phyloP scores from a whole-genome alignment of 2,113 vertebrate species.

The Vidua macroura region DNA sequence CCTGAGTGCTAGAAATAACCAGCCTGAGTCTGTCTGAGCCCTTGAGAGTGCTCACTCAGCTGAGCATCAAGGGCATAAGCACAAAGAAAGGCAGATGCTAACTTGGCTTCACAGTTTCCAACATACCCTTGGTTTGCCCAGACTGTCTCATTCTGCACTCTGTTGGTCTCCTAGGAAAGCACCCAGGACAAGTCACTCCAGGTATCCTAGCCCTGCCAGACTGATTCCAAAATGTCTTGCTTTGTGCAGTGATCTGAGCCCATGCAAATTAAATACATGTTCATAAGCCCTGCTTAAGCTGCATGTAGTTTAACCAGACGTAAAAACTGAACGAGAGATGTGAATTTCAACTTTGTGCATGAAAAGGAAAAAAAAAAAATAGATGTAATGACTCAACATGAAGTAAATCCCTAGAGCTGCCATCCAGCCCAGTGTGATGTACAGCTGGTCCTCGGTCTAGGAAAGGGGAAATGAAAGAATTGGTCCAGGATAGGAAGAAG shows the following conservation, averaged over 20 bases:
- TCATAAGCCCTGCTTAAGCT: not conserved
- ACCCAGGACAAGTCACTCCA: not conserved
- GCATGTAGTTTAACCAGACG: not conserved
- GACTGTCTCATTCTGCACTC: not conserved
- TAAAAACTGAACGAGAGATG: not conserved
- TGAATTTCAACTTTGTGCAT: not conserved
- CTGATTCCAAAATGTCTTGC: not conserved
- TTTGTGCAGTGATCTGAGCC: not conserved
- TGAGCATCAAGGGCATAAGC: not conserved
- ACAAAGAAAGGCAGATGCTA: not conserved
- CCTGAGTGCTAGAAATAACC: not conserved
- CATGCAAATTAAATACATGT: not conserved
- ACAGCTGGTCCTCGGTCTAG: not conserved
- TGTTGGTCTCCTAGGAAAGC: not conserved
- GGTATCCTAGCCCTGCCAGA: not conserved
- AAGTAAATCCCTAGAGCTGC: not conserved
- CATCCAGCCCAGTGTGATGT: not conserved
- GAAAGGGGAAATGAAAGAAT: not conserved
- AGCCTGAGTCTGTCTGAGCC: not conserved
- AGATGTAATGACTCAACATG: not conserved
- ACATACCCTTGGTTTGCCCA: not conserved
- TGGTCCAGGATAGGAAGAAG: not conserved
- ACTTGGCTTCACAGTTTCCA: not conserved
- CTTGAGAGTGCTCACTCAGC: fast-evolving
- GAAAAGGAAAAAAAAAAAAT: not conserved